These are phyloP conservation scores for Myxocyprinus asiaticus DNA, from an alignment of 2,113 vertebrate species.

Conservation along the genomic window DNA sequence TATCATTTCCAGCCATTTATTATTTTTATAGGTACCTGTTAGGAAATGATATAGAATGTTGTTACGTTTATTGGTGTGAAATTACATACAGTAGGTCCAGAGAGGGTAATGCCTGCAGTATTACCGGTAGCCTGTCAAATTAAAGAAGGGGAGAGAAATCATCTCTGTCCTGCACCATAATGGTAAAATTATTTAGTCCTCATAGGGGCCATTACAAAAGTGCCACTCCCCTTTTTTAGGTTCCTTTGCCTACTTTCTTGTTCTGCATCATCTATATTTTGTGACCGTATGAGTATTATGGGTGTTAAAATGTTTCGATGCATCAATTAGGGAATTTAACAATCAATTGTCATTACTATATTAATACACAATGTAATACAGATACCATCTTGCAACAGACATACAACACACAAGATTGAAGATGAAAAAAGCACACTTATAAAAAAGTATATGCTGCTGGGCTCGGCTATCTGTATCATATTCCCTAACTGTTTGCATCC, in stretches of 20 bases:
- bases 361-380: no score
- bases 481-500: no score
- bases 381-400: no score
- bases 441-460: no score
- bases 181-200: conserved; percentile 39
- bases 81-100: conserved; percentile 34
- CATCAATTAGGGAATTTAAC: neutral
- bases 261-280: neutral
- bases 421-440: no score
- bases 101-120: conserved; percentile 31
- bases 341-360: no score
- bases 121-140: conserved; percentile 44
- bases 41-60: conserved; percentile 40
- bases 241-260: neutral
- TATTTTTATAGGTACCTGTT: conserved; percentile 27
- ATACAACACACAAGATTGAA: no score
- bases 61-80: conserved; percentile 36
- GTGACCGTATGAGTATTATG: neutral
- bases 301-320: no score
- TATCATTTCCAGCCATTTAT: neutral
- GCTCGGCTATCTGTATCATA: no score
- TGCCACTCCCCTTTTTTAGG: neutral
- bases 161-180: conserved; percentile 18
- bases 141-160: conserved; percentile 41
- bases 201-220: conserved; percentile 29